phyloP scores from a whole-genome alignment of 2,888 invertebrate species.

The Andrena trimmerana region DNA sequence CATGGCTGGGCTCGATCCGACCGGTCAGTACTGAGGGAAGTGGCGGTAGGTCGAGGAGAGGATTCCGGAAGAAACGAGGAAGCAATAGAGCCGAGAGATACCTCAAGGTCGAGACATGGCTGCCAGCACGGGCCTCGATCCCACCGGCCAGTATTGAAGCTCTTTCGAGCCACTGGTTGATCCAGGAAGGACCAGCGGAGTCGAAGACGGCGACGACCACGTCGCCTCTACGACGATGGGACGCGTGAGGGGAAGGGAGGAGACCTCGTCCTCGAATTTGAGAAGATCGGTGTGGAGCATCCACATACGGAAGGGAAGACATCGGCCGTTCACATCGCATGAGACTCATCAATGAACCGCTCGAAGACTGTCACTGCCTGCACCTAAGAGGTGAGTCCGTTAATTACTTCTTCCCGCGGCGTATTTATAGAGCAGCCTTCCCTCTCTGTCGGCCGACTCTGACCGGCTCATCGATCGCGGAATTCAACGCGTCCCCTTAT shows the following conservation, averaged over 20 bases:
- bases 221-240: constrained; percentile 68
- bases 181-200: constrained; percentile 21
- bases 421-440: constrained; percentile 41
- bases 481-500: constrained; percentile 30
- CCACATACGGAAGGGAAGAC: constrained; percentile 84
- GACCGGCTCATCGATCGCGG: constrained; percentile 44
- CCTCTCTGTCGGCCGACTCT: neutral
- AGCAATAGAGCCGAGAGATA: constrained; percentile 51
- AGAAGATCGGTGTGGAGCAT: constrained; percentile 83
- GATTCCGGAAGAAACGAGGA: constrained; percentile 64
- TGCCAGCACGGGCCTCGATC: constrained; percentile 77
- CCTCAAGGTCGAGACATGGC: constrained; percentile 80
- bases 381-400: constrained; percentile 66
- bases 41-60: constrained; percentile 64
- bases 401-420: constrained; percentile 31
- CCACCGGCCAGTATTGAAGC: constrained; percentile 81
- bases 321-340: constrained; percentile 65
- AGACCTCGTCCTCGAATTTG: constrained; percentile 82
- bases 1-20: constrained; percentile 80
- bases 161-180: constrained; percentile 23
- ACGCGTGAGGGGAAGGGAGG: constrained; percentile 80
- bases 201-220: constrained; percentile 39
- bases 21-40: constrained; percentile 79
- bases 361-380: constrained; percentile 60
- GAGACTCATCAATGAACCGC: constrained; percentile 66